Percentiles rank a stretch among this genome's conserved stretches.
Evolutionary conservation across 2,888 invertebrate species (phyloP).

Genomic region (Dioctria linearis): DNA sequence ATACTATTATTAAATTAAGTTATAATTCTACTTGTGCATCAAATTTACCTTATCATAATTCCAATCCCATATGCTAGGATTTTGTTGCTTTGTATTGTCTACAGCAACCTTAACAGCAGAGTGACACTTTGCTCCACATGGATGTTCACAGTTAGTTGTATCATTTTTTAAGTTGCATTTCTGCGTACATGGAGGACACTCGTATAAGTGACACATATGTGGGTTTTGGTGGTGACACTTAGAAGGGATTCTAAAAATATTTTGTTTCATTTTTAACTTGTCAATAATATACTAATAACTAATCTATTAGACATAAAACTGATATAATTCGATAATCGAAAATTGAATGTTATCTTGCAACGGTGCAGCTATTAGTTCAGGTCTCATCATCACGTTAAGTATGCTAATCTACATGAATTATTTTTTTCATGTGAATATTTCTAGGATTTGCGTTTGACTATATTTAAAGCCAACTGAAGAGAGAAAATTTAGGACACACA

Average conservation of each 20-base stretch:
- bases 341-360: too few species aligned
- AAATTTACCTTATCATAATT: slow-evolving; percentile 70
- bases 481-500: too few species aligned
- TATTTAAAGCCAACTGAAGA: too few species aligned
- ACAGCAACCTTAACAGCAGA: slow-evolving; percentile 79
- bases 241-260: slow-evolving; percentile 75
- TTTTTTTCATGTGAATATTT: too few species aligned
- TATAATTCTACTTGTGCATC: too few species aligned
- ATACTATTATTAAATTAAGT: too few species aligned
- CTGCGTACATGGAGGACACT: slow-evolving; percentile 87
- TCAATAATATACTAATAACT: background rate
- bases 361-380: too few species aligned
- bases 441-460: too few species aligned
- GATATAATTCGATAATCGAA: too few species aligned
- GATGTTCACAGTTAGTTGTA: slow-evolving; percentile 72
- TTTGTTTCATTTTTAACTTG: background rate
- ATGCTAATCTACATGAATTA: too few species aligned
- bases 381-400: too few species aligned
- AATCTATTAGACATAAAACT: too few species aligned
- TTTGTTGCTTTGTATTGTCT: slow-evolving; percentile 70
- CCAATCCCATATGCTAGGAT: slow-evolving; percentile 80
- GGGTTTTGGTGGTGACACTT: slow-evolving; percentile 89
- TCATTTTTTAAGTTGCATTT: slow-evolving; percentile 76
- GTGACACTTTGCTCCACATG: slow-evolving; percentile 83
- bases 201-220: slow-evolving; percentile 87